A percentile compares a stretch with the other conserved stretches of the same genome.
These are phyloP conservation scores for Entomobrya multifasciata DNA, from an alignment of 2,888 invertebrate genomes.

Conservation along the genomic window DNA sequence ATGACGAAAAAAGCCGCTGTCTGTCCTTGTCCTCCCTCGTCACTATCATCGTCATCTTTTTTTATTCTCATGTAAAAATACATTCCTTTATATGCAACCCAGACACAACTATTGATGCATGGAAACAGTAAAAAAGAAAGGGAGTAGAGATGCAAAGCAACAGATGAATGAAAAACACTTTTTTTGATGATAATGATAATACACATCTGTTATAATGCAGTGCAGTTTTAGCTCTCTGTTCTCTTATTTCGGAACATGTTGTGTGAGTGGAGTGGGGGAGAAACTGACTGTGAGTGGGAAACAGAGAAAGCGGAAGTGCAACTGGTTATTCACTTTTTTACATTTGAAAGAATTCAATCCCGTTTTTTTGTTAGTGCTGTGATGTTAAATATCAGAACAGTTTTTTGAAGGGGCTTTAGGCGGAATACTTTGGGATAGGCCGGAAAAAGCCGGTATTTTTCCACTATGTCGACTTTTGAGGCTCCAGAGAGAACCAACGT, in stretches of 20 bases:
- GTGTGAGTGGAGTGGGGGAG: background rate
- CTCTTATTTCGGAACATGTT: background rate
- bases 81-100: background rate
- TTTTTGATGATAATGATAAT: constrained; percentile 13
- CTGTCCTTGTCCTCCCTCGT: constrained; percentile 51
- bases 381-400: background rate
- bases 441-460: background rate
- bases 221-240: background rate
- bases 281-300: background rate
- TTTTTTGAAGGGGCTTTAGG: background rate
- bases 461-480: background rate
- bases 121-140: background rate
- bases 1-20: constrained; percentile 6
- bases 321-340: constrained; percentile 65
- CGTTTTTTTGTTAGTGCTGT: constrained; percentile 2
- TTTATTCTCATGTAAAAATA: background rate
- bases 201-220: constrained; percentile 41
- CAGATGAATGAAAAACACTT: constrained; percentile 45
- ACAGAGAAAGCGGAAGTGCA: constrained; percentile 67
- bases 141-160: constrained; percentile 3
- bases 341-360: constrained; percentile 25
- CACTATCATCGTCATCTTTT: constrained; percentile 1
- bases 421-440: constrained; percentile 46
- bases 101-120: constrained; percentile 19
- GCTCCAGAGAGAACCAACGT: too few species aligned